Base-by-base conservation (phyloP, 2,888 invertebrate genomes). In the Baccha elongata region DNA sequence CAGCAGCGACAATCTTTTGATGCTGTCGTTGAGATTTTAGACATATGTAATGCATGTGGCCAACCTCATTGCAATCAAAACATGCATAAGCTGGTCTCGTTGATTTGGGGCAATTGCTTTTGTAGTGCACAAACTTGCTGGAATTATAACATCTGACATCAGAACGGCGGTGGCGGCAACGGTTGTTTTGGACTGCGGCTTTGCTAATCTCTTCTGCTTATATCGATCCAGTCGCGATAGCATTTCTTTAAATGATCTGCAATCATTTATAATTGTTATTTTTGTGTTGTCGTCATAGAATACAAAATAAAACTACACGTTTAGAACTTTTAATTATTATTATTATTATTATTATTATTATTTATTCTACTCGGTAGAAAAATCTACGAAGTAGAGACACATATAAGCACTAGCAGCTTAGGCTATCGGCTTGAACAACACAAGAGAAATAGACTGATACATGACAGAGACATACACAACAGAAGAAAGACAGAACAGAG, bases 111-210 rank as follows among this genome's bases (percentile, higher is more conserved):
- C 62, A 80, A n/a, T 48, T 52, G 40, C 17, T 48, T 19, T 73
- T 72, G 11, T n/a, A 62, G 26, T 73, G 55, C 0, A 73, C 73
- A 17, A 74, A 69, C n/a, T 55, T 37, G 6, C 68, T 74, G n/a
- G 64, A 74, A 35, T 74, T 74, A 15, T 62, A 80, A 11, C 74
- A 74, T 21, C 68, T 32, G 8, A 69, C 48, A 37, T 74, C 64
- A 15, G 55, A 11, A 5, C 58, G 11, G 7, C 44, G 37, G 17
- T 46, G 21, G 48, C n/a, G 8, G 15, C 8, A 21, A n/a, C 29
- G 15, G 10, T 29, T 11, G 52, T n/a, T 13, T 42, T 72, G 35
- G 26, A 44, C n/a, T 62, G 29, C 3, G 5, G 32, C 11, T 23
- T n/a, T n/a, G 19, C 6, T 11, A 2, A 55, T 37, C 58, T 50